Evolutionary conservation across 2,113 vertebrate species (phyloP), one percentile per base, ranked within the genome.

Genomic region (Puma concolor): DNA sequence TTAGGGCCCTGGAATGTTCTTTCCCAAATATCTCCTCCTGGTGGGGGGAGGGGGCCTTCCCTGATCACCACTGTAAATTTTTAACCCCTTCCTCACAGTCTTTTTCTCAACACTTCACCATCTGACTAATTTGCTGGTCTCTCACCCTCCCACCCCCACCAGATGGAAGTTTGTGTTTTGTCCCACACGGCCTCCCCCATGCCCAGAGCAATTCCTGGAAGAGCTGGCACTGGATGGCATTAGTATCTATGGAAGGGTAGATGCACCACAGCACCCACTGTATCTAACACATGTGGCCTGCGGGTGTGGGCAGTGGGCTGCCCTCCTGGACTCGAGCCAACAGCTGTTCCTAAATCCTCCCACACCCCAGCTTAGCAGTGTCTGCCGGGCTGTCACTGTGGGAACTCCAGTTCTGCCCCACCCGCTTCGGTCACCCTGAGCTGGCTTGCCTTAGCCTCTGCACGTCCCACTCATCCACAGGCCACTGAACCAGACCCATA

Each of bases 1-100:
- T 79, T 29, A 36, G 44, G 66, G 54, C 9, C 60, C 94, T 79
- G 80, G 88, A 86, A 80, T 67, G 81, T 60, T 90, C 67, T 83
- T 67, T 74, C 50, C 66, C 29, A 57, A 60, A 74, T n/a, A 57
- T 77, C 66, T 88, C 38, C 77, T 93, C 52, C 31, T 17, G n/a
- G 21, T 52, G 27, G 13, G 21, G 0, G 31, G 25, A 21, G 50
- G 72, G 36, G 31, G 25, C 7, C 57, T 66, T 63, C 50, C 5
- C 36, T 44, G 38, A 67, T 81, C 9, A 48, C 44, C 27, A 87
- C 5, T 5, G 57, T 94, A 63, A 25, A 71, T 41, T 21, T 7
- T 87, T 87, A 94, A 87, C 72, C 31, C 17, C 29, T 63, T 64
- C 31, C 74, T 92, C 3, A n/a, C 57, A 81, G 7, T 27, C 66